Conservation (phyloP, 2,888 invertebrate species). For the Cybosia mesomella region DNA sequence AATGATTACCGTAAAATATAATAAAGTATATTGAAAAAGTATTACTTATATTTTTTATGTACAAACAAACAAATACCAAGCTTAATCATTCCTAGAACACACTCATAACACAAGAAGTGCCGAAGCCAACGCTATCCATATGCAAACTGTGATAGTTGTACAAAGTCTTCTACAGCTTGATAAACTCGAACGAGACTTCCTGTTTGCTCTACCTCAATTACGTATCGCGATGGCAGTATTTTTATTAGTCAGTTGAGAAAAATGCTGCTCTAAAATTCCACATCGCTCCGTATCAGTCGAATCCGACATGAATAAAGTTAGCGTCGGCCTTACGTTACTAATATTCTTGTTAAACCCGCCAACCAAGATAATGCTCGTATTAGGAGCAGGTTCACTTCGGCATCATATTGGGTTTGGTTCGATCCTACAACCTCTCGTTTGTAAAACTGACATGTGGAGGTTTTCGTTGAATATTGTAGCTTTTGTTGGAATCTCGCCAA, state of each 20-base stretch:
- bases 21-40: no score
- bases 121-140: no score
- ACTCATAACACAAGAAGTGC: no score
- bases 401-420: background rate
- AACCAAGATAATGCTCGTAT: conserved; percentile 12
- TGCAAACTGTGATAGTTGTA: no score
- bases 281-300: conserved; percentile 19
- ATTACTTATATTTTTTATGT: no score
- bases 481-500: background rate
- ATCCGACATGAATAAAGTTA: conserved; percentile 18
- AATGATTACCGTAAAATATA: no score
- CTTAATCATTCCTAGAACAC: no score
- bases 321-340: conserved; percentile 12
- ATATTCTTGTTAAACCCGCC: conserved; percentile 9
- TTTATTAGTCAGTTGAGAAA: background rate
- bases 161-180: background rate
- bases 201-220: background rate
- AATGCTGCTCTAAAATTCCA: conserved; percentile 25
- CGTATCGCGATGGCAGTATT: no score
- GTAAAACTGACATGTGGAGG: background rate
- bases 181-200: background rate
- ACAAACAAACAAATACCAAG: no score
- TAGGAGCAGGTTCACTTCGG: background rate
- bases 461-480: background rate
- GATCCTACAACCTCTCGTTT: background rate